Conservation (phyloP, 1,140 invertebrate species). For the Sarcophaga bullata region DNA sequence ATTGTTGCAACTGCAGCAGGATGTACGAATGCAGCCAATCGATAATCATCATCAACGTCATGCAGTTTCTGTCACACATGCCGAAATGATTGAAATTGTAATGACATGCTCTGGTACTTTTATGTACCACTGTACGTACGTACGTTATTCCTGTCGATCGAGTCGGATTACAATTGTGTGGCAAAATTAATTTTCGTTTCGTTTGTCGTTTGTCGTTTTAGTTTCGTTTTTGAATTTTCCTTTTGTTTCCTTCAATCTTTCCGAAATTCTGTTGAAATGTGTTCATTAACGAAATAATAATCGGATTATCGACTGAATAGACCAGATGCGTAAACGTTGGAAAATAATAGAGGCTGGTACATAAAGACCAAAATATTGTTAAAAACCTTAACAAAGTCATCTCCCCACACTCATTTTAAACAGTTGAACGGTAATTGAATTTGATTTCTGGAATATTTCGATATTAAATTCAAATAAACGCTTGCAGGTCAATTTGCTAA, state of each 20-base stretch:
- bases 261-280: conserved; percentile 37
- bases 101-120: conserved; percentile 3
- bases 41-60: not conserved
- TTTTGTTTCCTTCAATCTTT: not conserved
- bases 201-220: not conserved
- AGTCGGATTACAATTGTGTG: conserved; percentile 23
- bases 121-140: not conserved
- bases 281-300: conserved; percentile 51
- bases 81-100: not conserved
- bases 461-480: conserved; percentile 25
- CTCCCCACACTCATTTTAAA: not conserved
- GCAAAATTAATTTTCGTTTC: conserved; percentile 25
- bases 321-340: conserved; percentile 1
- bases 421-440: conserved; percentile 27
- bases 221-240: not conserved
- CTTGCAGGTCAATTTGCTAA: conserved; percentile 31
- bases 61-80: not conserved
- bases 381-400: not conserved
- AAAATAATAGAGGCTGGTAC: not conserved
- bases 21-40: conserved; percentile 1
- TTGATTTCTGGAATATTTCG: conserved; percentile 5
- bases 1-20: not conserved
- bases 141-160: conserved; percentile 6
- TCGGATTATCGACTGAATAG: conserved; percentile 56
- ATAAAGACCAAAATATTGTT: not conserved